Base-by-base conservation (phyloP, 1,140 invertebrate species). In the Nasonia longicornis region DNA sequence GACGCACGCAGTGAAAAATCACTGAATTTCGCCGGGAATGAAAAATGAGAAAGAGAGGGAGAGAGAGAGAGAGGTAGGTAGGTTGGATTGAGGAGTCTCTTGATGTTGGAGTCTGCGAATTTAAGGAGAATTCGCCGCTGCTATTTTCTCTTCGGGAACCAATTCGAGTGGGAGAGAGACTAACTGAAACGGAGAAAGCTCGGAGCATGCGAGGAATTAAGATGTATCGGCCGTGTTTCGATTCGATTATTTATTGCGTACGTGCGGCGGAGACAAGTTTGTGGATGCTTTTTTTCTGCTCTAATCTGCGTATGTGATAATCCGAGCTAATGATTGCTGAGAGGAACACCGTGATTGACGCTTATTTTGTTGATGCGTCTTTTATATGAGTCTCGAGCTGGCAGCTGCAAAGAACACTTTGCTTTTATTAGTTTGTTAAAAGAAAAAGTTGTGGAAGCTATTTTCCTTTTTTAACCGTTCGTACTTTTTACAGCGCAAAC, bases 21-120 rank as follows among this genome's bases (percentile, higher is more conserved):
- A 75, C 79, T 80, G 79, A 80, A 64, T 52, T 80, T 75, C 79
- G 20, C 10, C 72, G 63, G 45, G 79, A 80, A 80, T 80, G 79
- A 80, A 75, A 75, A 74, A 80, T 80, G 79, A 80, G 79, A 20
- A n/a, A 67, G 3, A 16, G 14, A 48, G 45, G 10, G 14, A 48
- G 20, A 58, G 52, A 35, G 3, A 35, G 31, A 35, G 31, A 35
- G 31, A 52, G 16, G 2, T 14, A 12, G 12, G 16, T 52, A 58
- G 52, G 52, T 66, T 22, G 12, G 42, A 78, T 78, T 70, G 58
- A 70, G 66, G 45, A 78, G 66, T 78, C 77, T 48, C 42, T 58
- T 35, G 67, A 66, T 42, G 63, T 77, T 6, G 8, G 63, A n/a
- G 63, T 45, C 20, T 67, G 63, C 29, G n/a, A 45, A 42, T 66